Evolutionary conservation across 2,888 invertebrate species (phyloP), one percentile per base, ranked within the genome.

Genomic region (Pyrochroa serraticornis): DNA sequence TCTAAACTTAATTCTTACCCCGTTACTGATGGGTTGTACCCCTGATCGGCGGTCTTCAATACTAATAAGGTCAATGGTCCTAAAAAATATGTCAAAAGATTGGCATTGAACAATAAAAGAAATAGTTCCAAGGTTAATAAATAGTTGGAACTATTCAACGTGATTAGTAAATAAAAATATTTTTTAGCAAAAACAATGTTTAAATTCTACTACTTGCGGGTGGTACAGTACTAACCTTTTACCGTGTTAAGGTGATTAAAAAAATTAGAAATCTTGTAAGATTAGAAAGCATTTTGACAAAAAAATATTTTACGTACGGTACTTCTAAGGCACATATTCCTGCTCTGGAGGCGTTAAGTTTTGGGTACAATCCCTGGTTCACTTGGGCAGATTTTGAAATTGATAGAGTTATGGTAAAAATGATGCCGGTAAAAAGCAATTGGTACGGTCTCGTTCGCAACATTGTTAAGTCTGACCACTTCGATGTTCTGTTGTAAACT

Each of bases 301-400:
- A 14, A 31, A 14, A 37, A 45, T 32, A 41, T 30, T 32, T 43
- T 31, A 85, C 87, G 85, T 78, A 88, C 88, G 85, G 86, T 1
- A 88, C 83, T 82, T 86, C 86, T 35, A 83, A 80, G 63, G 82
- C 83, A 71, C 88, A 88, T 3, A 87, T 82, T 50, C 87, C 87
- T 41, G 74, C 64, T 42, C 70, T 71, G 10, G 56, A 66, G 9
- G 22, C 7, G 14, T 57, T 60, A 1, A 59, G 30, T n/a, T 41
- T 50, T 10, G 62, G 62, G 37, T 62, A 62, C 7, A 62, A 12
- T 37, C 51, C 45, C 45, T 50, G 50, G n/a, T 45, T 32, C 30
- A 48, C 34, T 5, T 13, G 22, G 2, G 38, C 51, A 38, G 8
- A 12, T 3, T 33, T 9, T n/a, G 14, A 6, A 35, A 36, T 14